Percentiles rank a stretch among this genome's conserved stretches.
Evolutionary conservation across 2,888 invertebrate genomes (phyloP).

Genomic region (Stomorhina lunata): DNA sequence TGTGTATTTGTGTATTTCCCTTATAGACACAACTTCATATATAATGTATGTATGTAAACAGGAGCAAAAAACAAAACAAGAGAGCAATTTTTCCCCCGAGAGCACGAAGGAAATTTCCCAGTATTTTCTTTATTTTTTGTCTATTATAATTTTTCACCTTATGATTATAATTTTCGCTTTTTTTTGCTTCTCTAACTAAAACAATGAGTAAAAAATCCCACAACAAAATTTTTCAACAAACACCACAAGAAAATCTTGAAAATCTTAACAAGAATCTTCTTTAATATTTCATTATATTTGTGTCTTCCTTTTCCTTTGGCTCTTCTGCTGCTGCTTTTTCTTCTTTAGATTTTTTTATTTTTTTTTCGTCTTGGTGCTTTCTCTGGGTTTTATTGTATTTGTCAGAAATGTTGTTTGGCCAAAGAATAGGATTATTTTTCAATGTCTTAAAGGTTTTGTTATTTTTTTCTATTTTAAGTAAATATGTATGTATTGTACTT

Average conservation of each 20-base stretch:
- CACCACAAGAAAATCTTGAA: constrained; percentile 1
- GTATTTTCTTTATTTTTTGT: not conserved
- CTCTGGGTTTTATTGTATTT: constrained; percentile 10
- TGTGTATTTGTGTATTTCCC: not conserved
- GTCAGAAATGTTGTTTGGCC: not conserved
- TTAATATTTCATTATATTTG: not conserved
- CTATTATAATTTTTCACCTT: not conserved
- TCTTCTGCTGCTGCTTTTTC: not conserved
- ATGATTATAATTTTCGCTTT: not conserved
- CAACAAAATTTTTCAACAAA: constrained; percentile 36
- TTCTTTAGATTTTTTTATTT: no score
- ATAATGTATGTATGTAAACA: constrained; percentile 1
- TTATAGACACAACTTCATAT: constrained; percentile 2
- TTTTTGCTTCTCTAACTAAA: not conserved
- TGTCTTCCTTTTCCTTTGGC: not conserved
- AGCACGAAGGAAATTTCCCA: not conserved
- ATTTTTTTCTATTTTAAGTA: not conserved
- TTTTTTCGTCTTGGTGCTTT: not conserved
- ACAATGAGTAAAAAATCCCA: constrained; percentile 45
- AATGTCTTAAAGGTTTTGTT: not conserved
- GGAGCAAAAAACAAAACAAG: constrained; percentile 9
- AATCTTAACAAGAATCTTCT: not conserved
- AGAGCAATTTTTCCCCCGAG: not conserved
- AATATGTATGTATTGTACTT: not conserved
- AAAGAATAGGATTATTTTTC: not conserved